Base-by-base conservation (phyloP, 2,797 vertebrate species). In the Gymnoscopelus braueri region DNA sequence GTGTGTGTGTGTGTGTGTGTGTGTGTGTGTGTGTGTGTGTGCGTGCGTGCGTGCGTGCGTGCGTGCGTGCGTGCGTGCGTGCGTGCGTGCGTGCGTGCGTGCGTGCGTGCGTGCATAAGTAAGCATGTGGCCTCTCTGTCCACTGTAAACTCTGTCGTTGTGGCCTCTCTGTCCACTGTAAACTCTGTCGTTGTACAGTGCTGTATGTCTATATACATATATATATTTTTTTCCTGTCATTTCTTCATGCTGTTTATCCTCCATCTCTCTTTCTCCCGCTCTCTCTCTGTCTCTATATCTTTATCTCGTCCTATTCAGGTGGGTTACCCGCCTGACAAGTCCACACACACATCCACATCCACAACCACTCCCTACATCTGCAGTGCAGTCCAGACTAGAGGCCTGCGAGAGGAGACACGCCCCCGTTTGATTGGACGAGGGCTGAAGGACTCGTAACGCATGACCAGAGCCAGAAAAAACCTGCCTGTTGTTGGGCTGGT, bases 251-350 rank as follows among this genome's bases (percentile, higher is more conserved):
- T n/a, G 12, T 51, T 15, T 51, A 13, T 50, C 60, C 47, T 8
- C 56, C 12, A 26, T 1, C 14, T 55, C 0, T 65, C 57, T 56
- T 19, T 39, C 35, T 23, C 49, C 12, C 56, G 2, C 56, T 35
- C 44, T 60, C 32, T 72, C 44, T 24, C 11, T 63, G 51, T 60
- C 50, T 60, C 1, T 48, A 0, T 24, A 57, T 79, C 55, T 15
- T 74, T 51, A 12, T 19, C 32, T 49, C n/a, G n/a, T 26, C n/a
- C 39, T 29, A 51, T 77, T 44, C 80, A 89, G 84, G 78, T 84
- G 70, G 35, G 78, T 47, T 50, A 69, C 35, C 60, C 70, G 59
- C 47, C 56, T 58, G 53, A 48, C 47, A 67, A 64, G n/a, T 26
- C 51, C 65, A 70, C 77, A 60, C 52, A 19, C 62, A 74, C 71